Percentiles rank a stretch among this genome's conserved stretches.
phyloP scores from a whole-genome alignment of 2,797 vertebrate species.

The Hephaestus fuliginosus region DNA sequence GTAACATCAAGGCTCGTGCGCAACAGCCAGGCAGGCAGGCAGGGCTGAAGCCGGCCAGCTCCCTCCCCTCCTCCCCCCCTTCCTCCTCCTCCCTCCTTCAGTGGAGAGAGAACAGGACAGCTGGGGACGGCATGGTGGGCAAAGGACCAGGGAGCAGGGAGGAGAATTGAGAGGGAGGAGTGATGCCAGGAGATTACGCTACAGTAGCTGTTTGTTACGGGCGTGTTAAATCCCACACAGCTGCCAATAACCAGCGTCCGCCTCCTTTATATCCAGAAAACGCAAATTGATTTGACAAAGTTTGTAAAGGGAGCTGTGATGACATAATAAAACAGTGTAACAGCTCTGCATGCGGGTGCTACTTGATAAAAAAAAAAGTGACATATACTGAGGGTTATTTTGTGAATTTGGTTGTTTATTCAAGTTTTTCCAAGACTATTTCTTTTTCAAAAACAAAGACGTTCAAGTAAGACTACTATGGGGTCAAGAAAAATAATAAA shows the following conservation, averaged over 20 bases:
- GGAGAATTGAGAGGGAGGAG: slow-evolving; percentile 42
- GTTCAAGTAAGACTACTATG: background rate
- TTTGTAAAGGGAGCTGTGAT: slow-evolving; percentile 1
- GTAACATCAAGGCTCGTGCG: slow-evolving; percentile 54
- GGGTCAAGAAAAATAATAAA: background rate
- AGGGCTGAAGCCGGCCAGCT: slow-evolving; percentile 28
- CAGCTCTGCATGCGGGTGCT: background rate
- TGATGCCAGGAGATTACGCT: slow-evolving; percentile 49
- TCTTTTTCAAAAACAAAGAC: too few relatives aligned
- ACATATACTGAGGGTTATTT: background rate
- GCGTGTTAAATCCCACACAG: slow-evolving; percentile 44
- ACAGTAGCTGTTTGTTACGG: slow-evolving; percentile 46
- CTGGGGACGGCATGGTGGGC: slow-evolving; percentile 56
- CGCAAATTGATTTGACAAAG: slow-evolving; percentile 11
- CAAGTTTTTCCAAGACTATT: too few relatives aligned
- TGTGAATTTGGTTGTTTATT: background rate
- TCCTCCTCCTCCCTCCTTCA: slow-evolving; percentile 30
- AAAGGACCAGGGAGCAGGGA: slow-evolving; percentile 44
- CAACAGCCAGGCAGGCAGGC: slow-evolving; percentile 41
- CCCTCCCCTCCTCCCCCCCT: background rate
- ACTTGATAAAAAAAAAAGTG: background rate
- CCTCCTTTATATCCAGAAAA: background rate
- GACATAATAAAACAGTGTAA: background rate
- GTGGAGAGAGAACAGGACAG: slow-evolving; percentile 54
- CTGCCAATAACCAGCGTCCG: slow-evolving; percentile 11